Evolutionary conservation across 2,797 vertebrate genomes (phyloP).

Genomic region (Mormyrus proboscirostris): DNA sequence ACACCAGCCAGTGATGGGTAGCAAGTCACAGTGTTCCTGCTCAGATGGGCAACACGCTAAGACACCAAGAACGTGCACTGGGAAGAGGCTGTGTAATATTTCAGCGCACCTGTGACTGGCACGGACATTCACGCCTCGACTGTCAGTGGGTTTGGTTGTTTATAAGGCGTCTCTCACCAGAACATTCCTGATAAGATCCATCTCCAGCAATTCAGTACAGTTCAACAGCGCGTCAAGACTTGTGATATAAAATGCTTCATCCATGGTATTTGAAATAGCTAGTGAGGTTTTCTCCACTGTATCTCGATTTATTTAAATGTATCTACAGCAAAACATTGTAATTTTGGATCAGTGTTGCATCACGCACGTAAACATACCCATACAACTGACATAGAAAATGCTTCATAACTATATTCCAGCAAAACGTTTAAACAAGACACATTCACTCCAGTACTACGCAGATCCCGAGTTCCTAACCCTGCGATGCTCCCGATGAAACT

Average conservation of each 20-base stretch:
- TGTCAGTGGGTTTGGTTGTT: not conserved
- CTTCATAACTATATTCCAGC: not conserved
- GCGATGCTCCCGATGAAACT: not conserved
- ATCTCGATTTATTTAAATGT: not conserved
- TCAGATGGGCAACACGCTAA: not conserved
- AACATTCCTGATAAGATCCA: not conserved
- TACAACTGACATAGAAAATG: not conserved
- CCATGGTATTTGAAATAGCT: not conserved
- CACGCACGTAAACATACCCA: not conserved
- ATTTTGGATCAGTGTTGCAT: not conserved
- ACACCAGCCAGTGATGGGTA: not conserved
- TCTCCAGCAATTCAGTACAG: not conserved
- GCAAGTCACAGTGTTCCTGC: not conserved
- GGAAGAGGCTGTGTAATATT: not conserved
- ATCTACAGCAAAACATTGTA: not conserved
- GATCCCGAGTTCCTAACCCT: not conserved
- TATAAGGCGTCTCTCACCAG: not conserved
- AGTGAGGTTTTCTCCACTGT: not conserved
- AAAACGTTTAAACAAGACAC: not conserved
- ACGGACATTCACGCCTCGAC: not conserved
- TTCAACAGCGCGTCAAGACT: not conserved
- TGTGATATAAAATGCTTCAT: not conserved
- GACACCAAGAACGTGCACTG: not conserved
- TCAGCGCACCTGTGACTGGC: not conserved
- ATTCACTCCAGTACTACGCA: not conserved